Evolutionary conservation across 2,113 vertebrate genomes (phyloP).

Genomic region (Prunella fulvescens): DNA sequence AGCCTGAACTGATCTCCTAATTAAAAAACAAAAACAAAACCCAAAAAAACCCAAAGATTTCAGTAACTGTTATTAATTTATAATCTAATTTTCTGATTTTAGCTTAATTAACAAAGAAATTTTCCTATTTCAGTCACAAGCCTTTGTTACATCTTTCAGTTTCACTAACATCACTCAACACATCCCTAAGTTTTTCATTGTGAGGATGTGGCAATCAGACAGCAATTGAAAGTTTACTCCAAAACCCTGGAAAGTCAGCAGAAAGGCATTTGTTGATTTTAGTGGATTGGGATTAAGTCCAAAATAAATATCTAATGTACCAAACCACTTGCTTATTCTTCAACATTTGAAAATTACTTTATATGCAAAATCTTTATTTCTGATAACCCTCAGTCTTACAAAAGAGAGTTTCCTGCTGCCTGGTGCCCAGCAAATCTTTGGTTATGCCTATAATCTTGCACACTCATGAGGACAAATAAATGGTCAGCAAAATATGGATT

Average conservation of each 20-base stretch:
- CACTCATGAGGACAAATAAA: background rate
- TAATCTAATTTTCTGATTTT: background rate
- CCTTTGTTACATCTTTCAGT: background rate
- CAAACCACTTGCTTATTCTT: background rate
- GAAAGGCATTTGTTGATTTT: constrained; percentile 40
- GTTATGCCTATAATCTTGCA: background rate
- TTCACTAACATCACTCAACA: background rate
- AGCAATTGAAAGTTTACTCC: background rate
- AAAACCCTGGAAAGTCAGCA: constrained; percentile 14
- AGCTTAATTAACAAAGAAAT: background rate
- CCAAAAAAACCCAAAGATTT: background rate
- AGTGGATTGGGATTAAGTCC: background rate
- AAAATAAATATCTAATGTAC: constrained; percentile 5
- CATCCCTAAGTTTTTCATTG: background rate
- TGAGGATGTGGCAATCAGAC: background rate
- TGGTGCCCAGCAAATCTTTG: background rate
- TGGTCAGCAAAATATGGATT: background rate
- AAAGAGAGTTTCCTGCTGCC: background rate
- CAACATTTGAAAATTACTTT: background rate
- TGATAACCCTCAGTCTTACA: background rate
- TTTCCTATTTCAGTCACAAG: background rate
- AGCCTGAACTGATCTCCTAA: background rate
- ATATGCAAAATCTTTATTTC: background rate
- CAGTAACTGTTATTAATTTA: background rate
- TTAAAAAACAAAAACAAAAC: background rate